Percentiles rank a stretch among this genome's conserved stretches.
phyloP scores from a whole-genome alignment of 2,888 invertebrate genomes.

The Heliconius ethilla region DNA sequence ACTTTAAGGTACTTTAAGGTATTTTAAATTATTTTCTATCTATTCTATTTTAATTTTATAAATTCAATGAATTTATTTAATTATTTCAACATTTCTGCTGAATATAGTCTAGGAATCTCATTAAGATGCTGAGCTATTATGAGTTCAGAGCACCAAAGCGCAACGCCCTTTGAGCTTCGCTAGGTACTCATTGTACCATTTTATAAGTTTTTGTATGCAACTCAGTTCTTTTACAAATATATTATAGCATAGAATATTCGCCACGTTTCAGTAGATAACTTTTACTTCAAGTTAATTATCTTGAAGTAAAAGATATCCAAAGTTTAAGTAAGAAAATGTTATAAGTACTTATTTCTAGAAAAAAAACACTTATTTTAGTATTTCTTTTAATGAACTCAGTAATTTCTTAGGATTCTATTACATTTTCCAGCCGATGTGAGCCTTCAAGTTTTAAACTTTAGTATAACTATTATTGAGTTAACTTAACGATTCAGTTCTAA shows the following conservation, averaged over 20 bases:
- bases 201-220: conserved; percentile 23
- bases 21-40: too few relatives aligned
- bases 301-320: too few relatives aligned
- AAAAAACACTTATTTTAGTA: neutral
- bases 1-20: too few relatives aligned
- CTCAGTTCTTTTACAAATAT: neutral
- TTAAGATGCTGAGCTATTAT: conserved; percentile 14
- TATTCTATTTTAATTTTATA: neutral
- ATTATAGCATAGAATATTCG: neutral
- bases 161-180: conserved; percentile 32
- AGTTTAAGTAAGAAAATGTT: neutral
- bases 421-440: neutral
- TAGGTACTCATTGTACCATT: conserved; percentile 30
- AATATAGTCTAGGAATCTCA: conserved; percentile 10
- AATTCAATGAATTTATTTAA: neutral
- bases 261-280: neutral
- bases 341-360: neutral
- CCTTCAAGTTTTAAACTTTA: too few relatives aligned
- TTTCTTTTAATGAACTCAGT: neutral
- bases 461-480: too few relatives aligned
- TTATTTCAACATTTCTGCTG: neutral
- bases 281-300: neutral
- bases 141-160: conserved; percentile 20
- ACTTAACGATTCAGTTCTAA: too few relatives aligned
- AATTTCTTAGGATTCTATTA: neutral